Conservation (phyloP, 1,140 invertebrate genomes). For the Drosophila sturtevanti region DNA sequence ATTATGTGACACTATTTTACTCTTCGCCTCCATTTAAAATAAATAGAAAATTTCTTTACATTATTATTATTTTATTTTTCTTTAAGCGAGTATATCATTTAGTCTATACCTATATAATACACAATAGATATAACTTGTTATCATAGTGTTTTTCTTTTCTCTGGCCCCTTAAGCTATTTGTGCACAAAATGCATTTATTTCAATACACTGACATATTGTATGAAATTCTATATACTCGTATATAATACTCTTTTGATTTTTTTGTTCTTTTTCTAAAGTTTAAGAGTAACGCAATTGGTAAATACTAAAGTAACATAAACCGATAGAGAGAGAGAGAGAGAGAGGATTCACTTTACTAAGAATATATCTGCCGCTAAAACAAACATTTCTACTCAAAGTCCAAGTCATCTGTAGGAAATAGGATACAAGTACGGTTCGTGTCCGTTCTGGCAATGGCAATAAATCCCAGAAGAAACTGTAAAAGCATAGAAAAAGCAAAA, state of each 20-base stretch:
- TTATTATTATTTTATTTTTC: too few relatives aligned
- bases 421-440: constrained; percentile 40
- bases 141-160: constrained; percentile 16
- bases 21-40: too few relatives aligned
- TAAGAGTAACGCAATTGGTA: constrained; percentile 26
- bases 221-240: constrained; percentile 28
- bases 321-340: constrained; percentile 23
- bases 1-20: too few relatives aligned
- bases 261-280: constrained; percentile 29
- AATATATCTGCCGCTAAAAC: constrained; percentile 48
- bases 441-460: constrained; percentile 44
- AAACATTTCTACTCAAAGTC: constrained; percentile 41
- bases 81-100: too few relatives aligned
- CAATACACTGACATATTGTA: constrained; percentile 38
- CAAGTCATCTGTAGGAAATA: constrained; percentile 65
- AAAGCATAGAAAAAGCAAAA: not conserved
- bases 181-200: constrained; percentile 50
- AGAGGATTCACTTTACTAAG: constrained; percentile 15
- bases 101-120: too few relatives aligned
- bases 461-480: constrained; percentile 29
- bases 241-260: not conserved
- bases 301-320: constrained; percentile 19
- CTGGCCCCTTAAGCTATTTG: constrained; percentile 39
- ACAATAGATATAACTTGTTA: too few relatives aligned
- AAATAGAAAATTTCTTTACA: too few relatives aligned